A percentile compares a stretch with the other conserved stretches of the same genome.
Evolutionary conservation across 1,140 invertebrate genomes (phyloP).

Genomic region (Zeugodacus cucurbitae): DNA sequence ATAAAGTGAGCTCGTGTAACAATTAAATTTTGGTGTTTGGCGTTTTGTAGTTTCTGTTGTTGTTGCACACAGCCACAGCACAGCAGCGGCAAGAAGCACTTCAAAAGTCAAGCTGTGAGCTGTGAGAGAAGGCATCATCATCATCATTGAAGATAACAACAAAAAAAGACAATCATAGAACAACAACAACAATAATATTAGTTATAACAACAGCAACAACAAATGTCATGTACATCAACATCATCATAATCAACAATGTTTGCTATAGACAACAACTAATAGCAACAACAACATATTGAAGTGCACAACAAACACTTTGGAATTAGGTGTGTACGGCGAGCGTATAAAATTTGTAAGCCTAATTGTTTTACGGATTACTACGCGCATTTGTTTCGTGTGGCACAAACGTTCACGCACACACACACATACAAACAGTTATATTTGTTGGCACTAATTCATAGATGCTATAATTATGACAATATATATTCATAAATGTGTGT

Average conservation of each 20-base stretch:
- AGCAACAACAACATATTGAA: background rate
- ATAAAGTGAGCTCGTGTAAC: background rate
- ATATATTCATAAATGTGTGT: too few relatives aligned
- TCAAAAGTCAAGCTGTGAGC: background rate
- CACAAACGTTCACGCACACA: background rate
- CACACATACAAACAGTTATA: background rate
- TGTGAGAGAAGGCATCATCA: background rate
- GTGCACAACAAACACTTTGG: background rate
- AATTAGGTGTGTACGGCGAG: background rate
- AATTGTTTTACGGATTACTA: conserved; percentile 15
- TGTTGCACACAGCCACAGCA: too few relatives aligned
- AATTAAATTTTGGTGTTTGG: conserved; percentile 21
- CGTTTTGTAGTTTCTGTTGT: background rate
- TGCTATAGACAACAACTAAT: background rate
- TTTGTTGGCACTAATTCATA: background rate
- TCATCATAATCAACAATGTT: background rate
- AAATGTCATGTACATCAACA: background rate
- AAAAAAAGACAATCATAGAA: too few relatives aligned
- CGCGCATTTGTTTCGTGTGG: background rate
- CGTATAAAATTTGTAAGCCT: conserved; percentile 20
- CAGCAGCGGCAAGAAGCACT: background rate
- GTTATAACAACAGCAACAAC: too few relatives aligned
- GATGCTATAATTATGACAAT: background rate
- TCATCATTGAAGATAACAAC: background rate
- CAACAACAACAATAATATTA: too few relatives aligned